Percentiles rank a stretch among this genome's conserved stretches.
Conservation (phyloP, 2,797 vertebrate genomes). For the Carcharodon carcharias region DNA sequence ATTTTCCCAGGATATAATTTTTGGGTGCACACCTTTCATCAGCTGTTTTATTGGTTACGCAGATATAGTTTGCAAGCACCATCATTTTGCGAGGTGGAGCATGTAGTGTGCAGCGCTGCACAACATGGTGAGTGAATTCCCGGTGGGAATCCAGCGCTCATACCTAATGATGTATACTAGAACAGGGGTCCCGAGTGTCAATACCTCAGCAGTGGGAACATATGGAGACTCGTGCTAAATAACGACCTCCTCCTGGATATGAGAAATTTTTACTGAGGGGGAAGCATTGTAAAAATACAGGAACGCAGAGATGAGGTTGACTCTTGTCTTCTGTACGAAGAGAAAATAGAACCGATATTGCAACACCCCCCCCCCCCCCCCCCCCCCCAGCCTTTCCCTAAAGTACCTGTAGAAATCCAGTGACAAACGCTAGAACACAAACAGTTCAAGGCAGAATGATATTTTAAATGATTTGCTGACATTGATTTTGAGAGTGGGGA, state of each 20-base stretch:
- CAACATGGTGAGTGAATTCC: too few species aligned
- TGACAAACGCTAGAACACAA: conserved; percentile 55
- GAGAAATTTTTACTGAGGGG: background rate
- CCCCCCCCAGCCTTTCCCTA: conserved; percentile 41
- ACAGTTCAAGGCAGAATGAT: conserved; percentile 54
- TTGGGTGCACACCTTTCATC: background rate
- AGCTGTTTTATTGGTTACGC: background rate
- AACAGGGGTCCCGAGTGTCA: background rate
- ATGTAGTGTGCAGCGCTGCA: background rate
- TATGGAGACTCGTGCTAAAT: background rate
- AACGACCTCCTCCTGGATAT: background rate
- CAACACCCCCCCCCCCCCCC: conserved; percentile 48
- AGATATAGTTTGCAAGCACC: too few species aligned
- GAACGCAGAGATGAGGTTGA: background rate
- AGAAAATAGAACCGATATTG: conserved; percentile 42
- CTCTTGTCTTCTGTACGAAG: background rate
- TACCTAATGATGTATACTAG: background rate
- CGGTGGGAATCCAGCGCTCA: background rate
- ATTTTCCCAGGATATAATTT: background rate
- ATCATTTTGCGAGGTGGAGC: background rate
- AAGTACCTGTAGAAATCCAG: conserved; percentile 52
- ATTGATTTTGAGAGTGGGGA: background rate
- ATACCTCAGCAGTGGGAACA: background rate
- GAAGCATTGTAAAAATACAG: background rate
- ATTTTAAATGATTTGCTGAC: conserved; percentile 44